Base-by-base conservation (phyloP, 2,888 invertebrate genomes). In the Craniophora ligustri region DNA sequence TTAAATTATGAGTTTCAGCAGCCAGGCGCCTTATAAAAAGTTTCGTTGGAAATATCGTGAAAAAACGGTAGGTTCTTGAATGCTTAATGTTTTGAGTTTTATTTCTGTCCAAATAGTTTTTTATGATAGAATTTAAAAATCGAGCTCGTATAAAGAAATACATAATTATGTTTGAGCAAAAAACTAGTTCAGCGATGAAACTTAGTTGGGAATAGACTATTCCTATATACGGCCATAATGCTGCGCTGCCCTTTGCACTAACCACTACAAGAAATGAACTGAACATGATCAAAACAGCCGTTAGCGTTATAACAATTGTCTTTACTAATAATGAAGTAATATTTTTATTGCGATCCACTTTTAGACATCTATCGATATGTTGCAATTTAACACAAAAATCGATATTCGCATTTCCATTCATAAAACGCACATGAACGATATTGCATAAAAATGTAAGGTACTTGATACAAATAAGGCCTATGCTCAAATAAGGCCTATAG, bases 291-390 rank as follows among this genome's bases (percentile, higher is more conserved):
- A 80, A 2, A 3, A 79, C 28, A 13, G 56, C 11, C 0, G 46
- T n/a, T 10, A 83, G 30, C 1, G 76, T 70, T 3, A 50, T 4
- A 8, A 57, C 31, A 51, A 81, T 81, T 5, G 59, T 56, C 15
- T 54, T 59, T 41, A 68, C 70, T 31, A 81, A 38, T 1, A 78
- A 48, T 2, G 23, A 10, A 39, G 82, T 78, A 2, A 86, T 59
- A 6, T 15, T 44, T 47, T 75, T 74, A 31, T 75, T 82, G 4
- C 75, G 70, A 11, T 85, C 70, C 14, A 88, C 63, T 18, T 78
- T 79, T 82, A 90, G 81, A 1, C 79, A 49, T 13, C 85, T 78
- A 41, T 90, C 88, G 2, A 89, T 76, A 59, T 82, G 72, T 67
- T 91, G 88, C 46, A 88, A 67, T 67, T 79, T 76, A 0, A 87